phyloP scores from a whole-genome alignment of 2,113 vertebrate genomes.

The Centropristis striata region DNA sequence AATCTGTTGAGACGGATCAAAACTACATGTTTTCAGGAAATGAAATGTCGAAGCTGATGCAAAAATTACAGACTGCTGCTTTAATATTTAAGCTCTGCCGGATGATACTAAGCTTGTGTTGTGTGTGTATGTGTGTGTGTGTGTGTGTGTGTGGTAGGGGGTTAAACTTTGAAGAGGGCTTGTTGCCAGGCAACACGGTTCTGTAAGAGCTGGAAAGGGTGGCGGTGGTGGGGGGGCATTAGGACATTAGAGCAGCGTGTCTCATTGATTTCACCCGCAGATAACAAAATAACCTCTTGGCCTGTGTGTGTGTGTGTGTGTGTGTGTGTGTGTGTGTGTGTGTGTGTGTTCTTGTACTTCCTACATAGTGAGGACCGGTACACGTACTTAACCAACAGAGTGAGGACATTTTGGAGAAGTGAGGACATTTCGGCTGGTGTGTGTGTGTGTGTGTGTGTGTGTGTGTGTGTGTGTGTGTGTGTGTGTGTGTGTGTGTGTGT shows the following conservation, averaged over 20 bases:
- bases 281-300: conserved; percentile 49
- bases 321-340: conserved; percentile 1
- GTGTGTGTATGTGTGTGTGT: neutral
- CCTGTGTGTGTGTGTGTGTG: conserved; percentile 16
- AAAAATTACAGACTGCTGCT: conserved; percentile 19
- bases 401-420: no score
- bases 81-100: conserved; percentile 18
- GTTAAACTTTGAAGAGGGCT: conserved; percentile 59
- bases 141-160: conserved; percentile 13
- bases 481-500: no score
- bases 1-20: no score
- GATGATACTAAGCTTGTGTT: conserved; percentile 34
- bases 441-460: no score
- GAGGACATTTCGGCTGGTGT: no score
- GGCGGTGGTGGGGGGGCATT: conserved; percentile 26
- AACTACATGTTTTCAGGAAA: neutral
- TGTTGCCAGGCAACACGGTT: conserved; percentile 77
- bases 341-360: no score
- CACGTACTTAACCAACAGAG: no score
- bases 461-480: no score
- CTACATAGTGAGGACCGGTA: no score
- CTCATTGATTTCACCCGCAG: conserved; percentile 62
- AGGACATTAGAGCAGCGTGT: conserved; percentile 42
- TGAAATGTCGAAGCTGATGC: neutral
- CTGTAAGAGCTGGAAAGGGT: conserved; percentile 25